A percentile compares a stretch with the other conserved stretches of the same genome.
Conservation (phyloP, 2,888 invertebrate genomes). For the Girardia tigrina region DNA sequence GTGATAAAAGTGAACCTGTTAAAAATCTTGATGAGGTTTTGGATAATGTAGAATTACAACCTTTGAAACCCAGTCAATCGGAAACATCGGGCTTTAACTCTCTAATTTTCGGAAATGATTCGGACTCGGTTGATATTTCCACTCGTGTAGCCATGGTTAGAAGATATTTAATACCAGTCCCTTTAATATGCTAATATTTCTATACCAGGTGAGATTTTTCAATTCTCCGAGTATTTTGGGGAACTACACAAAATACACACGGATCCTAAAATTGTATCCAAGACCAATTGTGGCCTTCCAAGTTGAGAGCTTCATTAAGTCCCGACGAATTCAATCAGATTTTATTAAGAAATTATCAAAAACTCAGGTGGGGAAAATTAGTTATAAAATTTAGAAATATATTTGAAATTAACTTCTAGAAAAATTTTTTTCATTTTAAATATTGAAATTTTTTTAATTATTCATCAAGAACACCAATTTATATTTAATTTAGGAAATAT, state of each 20-base stretch:
- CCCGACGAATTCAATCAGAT: constrained; percentile 70
- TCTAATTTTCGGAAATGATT: constrained; percentile 57
- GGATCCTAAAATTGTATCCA: constrained; percentile 84
- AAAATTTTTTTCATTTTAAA: too few species aligned
- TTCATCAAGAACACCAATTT: too few species aligned
- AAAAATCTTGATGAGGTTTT: background rate
- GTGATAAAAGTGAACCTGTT: background rate
- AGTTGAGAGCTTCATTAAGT: constrained; percentile 83
- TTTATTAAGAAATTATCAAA: constrained; percentile 81
- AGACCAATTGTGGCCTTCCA: constrained; percentile 97
- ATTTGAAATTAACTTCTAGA: too few species aligned
- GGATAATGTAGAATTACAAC: background rate
- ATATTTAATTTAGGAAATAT: too few species aligned
- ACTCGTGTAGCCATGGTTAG: constrained; percentile 91
- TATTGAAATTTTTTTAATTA: too few species aligned
- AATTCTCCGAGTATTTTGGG: constrained; percentile 89
- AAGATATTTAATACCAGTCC: background rate
- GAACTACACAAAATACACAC: constrained; percentile 91
- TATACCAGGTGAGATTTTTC: constrained; percentile 75
- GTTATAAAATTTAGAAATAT: too few species aligned
- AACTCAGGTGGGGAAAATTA: constrained; percentile 75
- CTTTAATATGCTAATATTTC: background rate
- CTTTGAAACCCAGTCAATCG: background rate
- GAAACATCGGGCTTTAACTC: constrained; percentile 1
- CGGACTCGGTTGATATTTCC: constrained; percentile 93